Evolutionary conservation across 1,140 invertebrate species (phyloP).

Genomic region (Glossosoma conforme): DNA sequence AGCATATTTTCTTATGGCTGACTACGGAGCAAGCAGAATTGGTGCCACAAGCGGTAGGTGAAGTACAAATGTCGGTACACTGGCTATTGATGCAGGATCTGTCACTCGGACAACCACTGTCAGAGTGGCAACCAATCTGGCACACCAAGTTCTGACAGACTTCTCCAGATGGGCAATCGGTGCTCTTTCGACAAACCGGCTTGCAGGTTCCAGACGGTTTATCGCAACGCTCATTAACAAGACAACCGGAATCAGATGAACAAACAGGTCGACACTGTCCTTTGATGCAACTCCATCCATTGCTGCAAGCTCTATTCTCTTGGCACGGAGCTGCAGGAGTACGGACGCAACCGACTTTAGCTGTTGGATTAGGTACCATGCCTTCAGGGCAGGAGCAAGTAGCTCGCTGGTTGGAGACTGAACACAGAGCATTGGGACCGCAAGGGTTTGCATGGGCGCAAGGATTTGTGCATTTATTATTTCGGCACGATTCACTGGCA

Average conservation of each 20-base stretch:
- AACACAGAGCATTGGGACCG: constrained; percentile 77
- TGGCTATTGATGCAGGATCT: constrained; percentile 69
- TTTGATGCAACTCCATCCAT: constrained; percentile 65
- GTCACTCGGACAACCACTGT: constrained; percentile 66
- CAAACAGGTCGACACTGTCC: constrained; percentile 71
- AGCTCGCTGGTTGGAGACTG: constrained; percentile 75
- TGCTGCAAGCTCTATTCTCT: constrained; percentile 67
- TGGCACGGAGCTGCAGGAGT: constrained; percentile 64
- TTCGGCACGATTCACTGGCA: constrained; percentile 71
- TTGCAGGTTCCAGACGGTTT: constrained; percentile 56
- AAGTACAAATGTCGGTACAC: constrained; percentile 68
- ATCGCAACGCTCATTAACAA: constrained; percentile 75
- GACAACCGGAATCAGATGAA: constrained; percentile 65
- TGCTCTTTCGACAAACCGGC: constrained; percentile 67
- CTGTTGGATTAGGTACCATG: constrained; percentile 78
- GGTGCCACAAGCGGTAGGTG: constrained; percentile 75
- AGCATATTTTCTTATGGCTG: constrained; percentile 69
- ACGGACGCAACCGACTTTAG: constrained; percentile 76
- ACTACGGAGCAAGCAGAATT: constrained; percentile 69
- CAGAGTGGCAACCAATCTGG: constrained; percentile 71
- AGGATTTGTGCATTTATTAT: constrained; percentile 75
- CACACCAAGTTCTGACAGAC: constrained; percentile 79
- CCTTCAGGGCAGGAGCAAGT: constrained; percentile 71
- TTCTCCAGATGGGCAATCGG: constrained; percentile 77
- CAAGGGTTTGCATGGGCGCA: constrained; percentile 67